A percentile compares a stretch with the other conserved stretches of the same genome.
Conservation (phyloP, 2,113 vertebrate species). For the Ochotona princeps region DNA sequence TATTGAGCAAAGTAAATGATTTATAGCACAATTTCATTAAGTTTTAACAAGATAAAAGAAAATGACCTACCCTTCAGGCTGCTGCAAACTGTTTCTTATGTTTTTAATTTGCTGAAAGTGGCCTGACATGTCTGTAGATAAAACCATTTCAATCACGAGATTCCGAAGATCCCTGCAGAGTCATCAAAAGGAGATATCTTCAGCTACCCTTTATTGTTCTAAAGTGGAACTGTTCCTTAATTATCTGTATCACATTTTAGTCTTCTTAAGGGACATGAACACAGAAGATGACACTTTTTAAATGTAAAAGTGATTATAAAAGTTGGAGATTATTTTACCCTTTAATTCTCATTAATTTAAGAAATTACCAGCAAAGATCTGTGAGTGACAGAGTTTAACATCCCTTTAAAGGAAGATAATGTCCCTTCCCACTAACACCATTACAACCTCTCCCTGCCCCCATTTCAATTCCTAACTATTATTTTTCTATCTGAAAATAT, state of each 20-base stretch:
- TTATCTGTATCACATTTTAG: conserved; percentile 62
- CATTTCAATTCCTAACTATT: conserved; percentile 19
- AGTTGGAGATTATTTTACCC: conserved; percentile 58
- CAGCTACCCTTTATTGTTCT: conserved; percentile 66
- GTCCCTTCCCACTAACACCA: not conserved
- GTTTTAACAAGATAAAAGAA: conserved; percentile 11
- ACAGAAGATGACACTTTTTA: conserved; percentile 24
- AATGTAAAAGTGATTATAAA: conserved; percentile 55
- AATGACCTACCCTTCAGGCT: conserved; percentile 92
- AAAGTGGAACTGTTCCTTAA: conserved; percentile 65
- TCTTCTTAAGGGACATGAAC: conserved; percentile 68
- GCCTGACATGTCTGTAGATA: conserved; percentile 98
- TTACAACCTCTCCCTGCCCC: not conserved
- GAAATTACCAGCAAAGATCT: conserved; percentile 9
- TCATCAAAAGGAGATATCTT: conserved; percentile 78
- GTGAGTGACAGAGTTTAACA: conserved; percentile 50
- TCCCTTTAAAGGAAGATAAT: not conserved
- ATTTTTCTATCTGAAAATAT: conserved; percentile 28
- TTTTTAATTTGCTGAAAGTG: conserved; percentile 98
- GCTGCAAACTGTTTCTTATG: conserved; percentile 93
- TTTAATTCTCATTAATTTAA: conserved; percentile 52
- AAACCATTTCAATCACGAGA: conserved; percentile 97
- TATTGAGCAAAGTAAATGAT: conserved; percentile 72
- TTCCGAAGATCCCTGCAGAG: conserved; percentile 92
- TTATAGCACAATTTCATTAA: not conserved